phyloP scores from a whole-genome alignment of 2,888 invertebrate species.

The Heliconius charithonia region DNA sequence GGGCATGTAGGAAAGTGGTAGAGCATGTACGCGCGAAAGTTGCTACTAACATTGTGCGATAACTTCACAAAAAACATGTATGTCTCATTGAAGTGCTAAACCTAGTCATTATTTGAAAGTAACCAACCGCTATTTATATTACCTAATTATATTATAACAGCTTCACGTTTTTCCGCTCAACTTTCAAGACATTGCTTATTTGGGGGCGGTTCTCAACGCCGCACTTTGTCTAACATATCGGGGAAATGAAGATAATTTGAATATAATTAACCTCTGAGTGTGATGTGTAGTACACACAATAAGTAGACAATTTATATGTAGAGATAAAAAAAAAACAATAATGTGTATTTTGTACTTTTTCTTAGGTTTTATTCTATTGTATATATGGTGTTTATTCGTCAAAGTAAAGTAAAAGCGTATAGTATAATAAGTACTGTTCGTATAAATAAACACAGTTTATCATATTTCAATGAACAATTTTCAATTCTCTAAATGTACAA shows the following conservation, averaged over 20 bases:
- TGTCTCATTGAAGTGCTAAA: background rate
- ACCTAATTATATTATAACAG: background rate
- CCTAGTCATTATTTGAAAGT: background rate
- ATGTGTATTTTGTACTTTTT: too few species aligned
- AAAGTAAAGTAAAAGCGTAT: too few species aligned
- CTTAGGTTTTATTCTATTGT: too few species aligned
- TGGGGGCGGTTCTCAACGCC: background rate
- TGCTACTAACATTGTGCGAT: conserved; percentile 29
- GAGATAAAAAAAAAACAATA: too few species aligned
- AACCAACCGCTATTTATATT: background rate
- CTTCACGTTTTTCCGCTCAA: background rate
- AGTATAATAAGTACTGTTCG: too few species aligned
- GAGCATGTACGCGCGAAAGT: conserved; percentile 43
- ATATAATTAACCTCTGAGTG: too few species aligned
- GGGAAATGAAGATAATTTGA: background rate
- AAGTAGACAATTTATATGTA: too few species aligned
- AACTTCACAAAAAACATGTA: conserved; percentile 16
- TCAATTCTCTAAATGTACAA: background rate
- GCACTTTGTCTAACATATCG: background rate
- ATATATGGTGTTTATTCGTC: too few species aligned
- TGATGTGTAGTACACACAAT: too few species aligned
- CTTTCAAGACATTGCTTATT: background rate
- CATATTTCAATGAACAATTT: background rate
- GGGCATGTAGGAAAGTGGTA: conserved; percentile 48
- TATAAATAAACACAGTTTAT: background rate